Percentiles rank a stretch among this genome's conserved stretches.
phyloP scores from a whole-genome alignment of 2,113 vertebrate species.

The Talpa occidentalis region DNA sequence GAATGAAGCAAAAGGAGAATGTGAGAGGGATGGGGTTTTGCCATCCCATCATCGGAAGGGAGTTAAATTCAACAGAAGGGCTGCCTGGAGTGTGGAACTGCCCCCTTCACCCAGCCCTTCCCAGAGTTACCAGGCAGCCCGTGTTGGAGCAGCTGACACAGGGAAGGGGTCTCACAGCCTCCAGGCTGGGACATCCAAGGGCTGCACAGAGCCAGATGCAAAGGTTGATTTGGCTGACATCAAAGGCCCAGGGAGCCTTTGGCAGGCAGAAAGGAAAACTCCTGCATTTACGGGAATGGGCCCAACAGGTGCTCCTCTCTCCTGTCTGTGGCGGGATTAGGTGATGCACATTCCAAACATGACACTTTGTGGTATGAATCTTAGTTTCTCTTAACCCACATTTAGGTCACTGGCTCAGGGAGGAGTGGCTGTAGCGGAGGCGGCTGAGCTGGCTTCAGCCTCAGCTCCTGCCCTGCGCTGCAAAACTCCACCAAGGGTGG shows the following conservation, averaged over 20 bases:
- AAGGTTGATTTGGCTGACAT: neutral
- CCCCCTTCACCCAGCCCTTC: too few species aligned
- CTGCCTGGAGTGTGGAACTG: too few species aligned
- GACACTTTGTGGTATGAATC: neutral
- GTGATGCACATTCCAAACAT: rapidly evolving
- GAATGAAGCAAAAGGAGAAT: neutral
- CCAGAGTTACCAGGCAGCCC: too few species aligned
- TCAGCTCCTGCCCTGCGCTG: neutral
- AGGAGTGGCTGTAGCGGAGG: neutral
- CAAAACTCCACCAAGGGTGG: too few species aligned
- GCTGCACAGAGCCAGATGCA: neutral
- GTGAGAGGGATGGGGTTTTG: neutral
- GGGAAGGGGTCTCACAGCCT: neutral
- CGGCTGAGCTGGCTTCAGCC: neutral
- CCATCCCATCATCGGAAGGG: neutral
- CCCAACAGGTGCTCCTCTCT: neutral
- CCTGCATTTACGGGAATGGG: neutral
- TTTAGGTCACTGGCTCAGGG: neutral
- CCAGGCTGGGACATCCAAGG: neutral
- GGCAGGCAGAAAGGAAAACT: too few species aligned
- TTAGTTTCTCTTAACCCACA: neutral
- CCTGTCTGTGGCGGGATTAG: neutral
- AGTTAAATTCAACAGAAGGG: neutral
- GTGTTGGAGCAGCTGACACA: too few species aligned
- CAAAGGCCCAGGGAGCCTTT: neutral